Base-by-base conservation (phyloP, 2,888 invertebrate species). In the Melanchra persicariae region DNA sequence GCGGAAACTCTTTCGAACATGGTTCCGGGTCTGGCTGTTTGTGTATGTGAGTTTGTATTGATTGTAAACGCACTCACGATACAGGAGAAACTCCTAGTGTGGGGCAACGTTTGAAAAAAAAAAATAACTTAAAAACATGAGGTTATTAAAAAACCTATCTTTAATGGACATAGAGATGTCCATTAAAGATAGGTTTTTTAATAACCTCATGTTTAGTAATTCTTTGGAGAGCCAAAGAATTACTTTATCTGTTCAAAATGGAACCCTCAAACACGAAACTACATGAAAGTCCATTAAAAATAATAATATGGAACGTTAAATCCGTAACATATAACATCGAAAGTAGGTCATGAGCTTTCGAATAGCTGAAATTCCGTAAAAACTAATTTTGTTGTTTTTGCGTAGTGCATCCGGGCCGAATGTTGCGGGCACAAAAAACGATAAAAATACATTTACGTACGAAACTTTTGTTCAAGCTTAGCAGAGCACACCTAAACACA, bases 341-440 rank as follows among this genome's bases (percentile, higher is more conserved):
- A 75, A 74, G 55, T 57, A 74, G 75, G 75, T 51, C 80, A 47
- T 74, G 66, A 57, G 40, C 45, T 65, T 43, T 49, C 55, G 62
- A 64, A 66, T 72, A 54, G 72, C 62, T 70, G 76, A 59, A 61
- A 81, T 83, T 69, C 69, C 55, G 77, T 70, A 77, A 71, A 82
- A 74, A 77, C 70, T 74, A 58, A 74, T 81, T 63, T 67, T 57
- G 54, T 47, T 62, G 49, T 67, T 71, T 59, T 70, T 61, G 17
- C 54, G 26, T 40, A 30, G 43, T 17, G 74, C 40, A 49, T 37
- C 19, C n/a, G 43, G 0, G 4, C 43, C 15, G 63, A 74, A 63
- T 74, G 73, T 55, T 60, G 26, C 26, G 6, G 22, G 24, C 26
- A 30, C 8, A 45, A 79, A 79, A 72, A 77, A 69, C 15, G 1